A percentile compares a stretch with the other conserved stretches of the same genome.
These are phyloP conservation scores for Platysteira castanea DNA, from an alignment of 2,113 vertebrate species.

Conservation along the genomic window DNA sequence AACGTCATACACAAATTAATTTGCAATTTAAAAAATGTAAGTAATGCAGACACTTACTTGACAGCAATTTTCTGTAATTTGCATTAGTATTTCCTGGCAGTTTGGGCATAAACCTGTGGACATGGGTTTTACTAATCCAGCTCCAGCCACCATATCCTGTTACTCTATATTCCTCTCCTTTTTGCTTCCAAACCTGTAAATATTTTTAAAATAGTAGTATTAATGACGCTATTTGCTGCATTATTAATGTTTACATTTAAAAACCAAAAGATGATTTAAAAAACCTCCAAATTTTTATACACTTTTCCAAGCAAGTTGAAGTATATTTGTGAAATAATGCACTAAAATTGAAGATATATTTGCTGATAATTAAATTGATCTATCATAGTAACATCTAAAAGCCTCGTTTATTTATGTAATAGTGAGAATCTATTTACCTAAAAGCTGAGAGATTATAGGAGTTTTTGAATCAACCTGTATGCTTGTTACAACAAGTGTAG, in stretches of 20 bases:
- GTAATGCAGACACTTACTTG: constrained; percentile 68
- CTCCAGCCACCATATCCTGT: constrained; percentile 98
- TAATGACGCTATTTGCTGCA: background rate
- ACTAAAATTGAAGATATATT: background rate
- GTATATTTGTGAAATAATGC: background rate
- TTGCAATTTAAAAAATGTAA: background rate
- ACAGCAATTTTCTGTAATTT: constrained; percentile 84
- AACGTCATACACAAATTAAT: background rate
- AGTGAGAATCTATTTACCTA: background rate
- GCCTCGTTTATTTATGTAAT: background rate
- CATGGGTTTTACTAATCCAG: constrained; percentile 96
- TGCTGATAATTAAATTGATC: background rate
- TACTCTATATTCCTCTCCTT: constrained; percentile 97
- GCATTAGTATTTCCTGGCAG: constrained; percentile 96
- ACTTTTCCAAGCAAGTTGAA: background rate
- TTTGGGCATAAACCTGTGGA: constrained; percentile 87
- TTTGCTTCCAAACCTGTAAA: constrained; percentile 97
- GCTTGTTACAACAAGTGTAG: background rate
- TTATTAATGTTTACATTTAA: background rate
- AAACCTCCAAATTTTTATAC: background rate
- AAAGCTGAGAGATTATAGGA: background rate
- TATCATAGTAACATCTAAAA: background rate
- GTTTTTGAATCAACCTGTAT: background rate
- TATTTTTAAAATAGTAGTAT: background rate
- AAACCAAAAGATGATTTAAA: background rate